A percentile compares a stretch with the other conserved stretches of the same genome.
phyloP scores from a whole-genome alignment of 2,888 invertebrate genomes.

The Myathropa florea region DNA sequence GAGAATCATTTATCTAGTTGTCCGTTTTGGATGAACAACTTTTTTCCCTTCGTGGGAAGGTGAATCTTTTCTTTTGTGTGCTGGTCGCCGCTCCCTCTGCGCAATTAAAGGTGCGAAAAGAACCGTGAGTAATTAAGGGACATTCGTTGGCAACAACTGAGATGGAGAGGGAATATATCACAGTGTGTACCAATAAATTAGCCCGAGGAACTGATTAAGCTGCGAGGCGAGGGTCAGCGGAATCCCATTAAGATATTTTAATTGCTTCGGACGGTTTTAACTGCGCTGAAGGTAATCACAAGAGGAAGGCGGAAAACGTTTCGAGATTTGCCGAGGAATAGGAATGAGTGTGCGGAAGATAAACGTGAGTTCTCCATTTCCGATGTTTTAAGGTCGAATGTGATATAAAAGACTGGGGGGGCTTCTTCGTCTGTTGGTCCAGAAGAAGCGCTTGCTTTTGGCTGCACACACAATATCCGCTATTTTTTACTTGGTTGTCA shows the following conservation, averaged over 20 bases:
- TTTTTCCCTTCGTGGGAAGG: background rate
- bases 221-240: slow-evolving; percentile 16
- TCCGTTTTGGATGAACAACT: slow-evolving; percentile 17
- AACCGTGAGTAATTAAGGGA: slow-evolving; percentile 59
- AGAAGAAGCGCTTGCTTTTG: no score
- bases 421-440: no score
- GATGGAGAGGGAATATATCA: slow-evolving; percentile 24
- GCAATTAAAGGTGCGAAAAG: slow-evolving; percentile 69
- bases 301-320: background rate
- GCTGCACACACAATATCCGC: no score
- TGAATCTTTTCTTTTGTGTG: slow-evolving; percentile 16
- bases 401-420: no score
- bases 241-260: slow-evolving; percentile 59
- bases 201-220: slow-evolving; percentile 42
- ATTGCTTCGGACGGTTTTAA: slow-evolving; percentile 49
- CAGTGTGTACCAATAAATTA: slow-evolving; percentile 62
- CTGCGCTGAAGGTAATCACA: background rate
- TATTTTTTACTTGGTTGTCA: no score
- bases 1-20: slow-evolving; percentile 37
- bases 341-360: no score
- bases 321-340: background rate
- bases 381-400: no score
- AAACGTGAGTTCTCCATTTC: no score
- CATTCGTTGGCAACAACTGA: slow-evolving; percentile 52
- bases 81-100: slow-evolving; percentile 15